Percentiles rank a stretch among this genome's conserved stretches.
phyloP scores from a whole-genome alignment of 2,113 vertebrate genomes.

The Oceanodroma tethys region DNA sequence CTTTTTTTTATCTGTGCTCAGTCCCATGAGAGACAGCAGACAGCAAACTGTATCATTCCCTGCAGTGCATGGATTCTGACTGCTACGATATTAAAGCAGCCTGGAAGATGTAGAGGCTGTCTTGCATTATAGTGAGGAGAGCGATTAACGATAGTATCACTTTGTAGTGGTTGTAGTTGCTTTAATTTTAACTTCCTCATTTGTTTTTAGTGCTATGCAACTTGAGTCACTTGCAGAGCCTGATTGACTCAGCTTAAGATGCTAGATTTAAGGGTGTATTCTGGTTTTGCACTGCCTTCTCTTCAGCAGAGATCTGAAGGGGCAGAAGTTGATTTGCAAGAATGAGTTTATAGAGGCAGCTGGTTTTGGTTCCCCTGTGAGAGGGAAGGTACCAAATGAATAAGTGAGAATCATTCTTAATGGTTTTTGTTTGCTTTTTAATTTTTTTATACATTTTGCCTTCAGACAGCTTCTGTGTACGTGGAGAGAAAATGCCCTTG shows the following conservation, averaged over 20 bases:
- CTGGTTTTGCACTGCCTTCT: not conserved
- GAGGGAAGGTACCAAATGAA: not conserved
- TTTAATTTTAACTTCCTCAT: not conserved
- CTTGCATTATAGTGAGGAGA: not conserved
- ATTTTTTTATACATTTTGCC: not conserved
- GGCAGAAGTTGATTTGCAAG: not conserved
- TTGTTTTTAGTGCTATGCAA: not conserved
- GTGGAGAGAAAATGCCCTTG: slow-evolving; percentile 76
- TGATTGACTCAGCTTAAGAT: not conserved
- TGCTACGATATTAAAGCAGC: not conserved
- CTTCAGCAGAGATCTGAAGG: not conserved
- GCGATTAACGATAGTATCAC: not conserved
- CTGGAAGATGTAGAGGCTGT: not conserved
- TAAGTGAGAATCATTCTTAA: not conserved
- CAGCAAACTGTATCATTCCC: not conserved
- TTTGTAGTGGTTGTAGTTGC: not conserved
- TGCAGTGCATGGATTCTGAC: not conserved
- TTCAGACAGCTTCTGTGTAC: slow-evolving; percentile 63
- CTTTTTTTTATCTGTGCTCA: not conserved
- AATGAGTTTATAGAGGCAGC: not conserved
- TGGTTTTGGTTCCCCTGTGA: not conserved
- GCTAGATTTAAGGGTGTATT: not conserved
- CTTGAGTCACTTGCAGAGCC: not conserved
- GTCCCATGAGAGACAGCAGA: not conserved
- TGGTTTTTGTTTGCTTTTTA: not conserved